These are phyloP conservation scores for Drosophila biarmipes DNA, from an alignment of 1,140 invertebrate genomes.

Conservation along the genomic window DNA sequence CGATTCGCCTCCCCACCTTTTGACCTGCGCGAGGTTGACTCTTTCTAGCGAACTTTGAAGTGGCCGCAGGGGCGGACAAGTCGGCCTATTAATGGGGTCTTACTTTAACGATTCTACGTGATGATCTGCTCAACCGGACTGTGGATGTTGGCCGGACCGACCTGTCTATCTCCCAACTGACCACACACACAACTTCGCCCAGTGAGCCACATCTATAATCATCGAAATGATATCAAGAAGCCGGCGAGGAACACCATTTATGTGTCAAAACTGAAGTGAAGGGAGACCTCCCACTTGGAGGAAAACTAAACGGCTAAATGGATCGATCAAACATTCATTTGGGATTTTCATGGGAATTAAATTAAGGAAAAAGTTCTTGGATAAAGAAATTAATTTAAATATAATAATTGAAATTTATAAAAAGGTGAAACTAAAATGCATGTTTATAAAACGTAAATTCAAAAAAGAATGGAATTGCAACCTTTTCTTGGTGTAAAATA, in stretches of 20 bases:
- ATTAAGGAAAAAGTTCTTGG: not conserved
- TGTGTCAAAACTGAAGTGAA: constrained; percentile 4
- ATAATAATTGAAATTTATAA: too few species aligned
- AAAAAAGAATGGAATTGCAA: too few species aligned
- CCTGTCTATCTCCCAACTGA: constrained; percentile 7
- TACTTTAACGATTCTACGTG: constrained; percentile 53
- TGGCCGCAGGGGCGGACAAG: constrained; percentile 25
- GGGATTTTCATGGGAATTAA: not conserved
- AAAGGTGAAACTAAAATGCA: too few species aligned
- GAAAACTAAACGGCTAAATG: not conserved
- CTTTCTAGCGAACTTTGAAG: constrained; percentile 61
- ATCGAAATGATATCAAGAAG: constrained; percentile 2
- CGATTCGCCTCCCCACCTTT: constrained; percentile 46
- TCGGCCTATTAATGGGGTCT: constrained; percentile 50
- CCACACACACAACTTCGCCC: constrained; percentile 6
- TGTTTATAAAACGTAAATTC: too few species aligned
- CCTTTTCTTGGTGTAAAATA: too few species aligned
- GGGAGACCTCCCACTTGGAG: constrained; percentile 3
- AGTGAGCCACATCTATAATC: not conserved
- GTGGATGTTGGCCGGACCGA: constrained; percentile 11
- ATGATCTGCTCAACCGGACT: constrained; percentile 15
- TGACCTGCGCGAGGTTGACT: constrained; percentile 44
- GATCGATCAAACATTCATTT: not conserved
- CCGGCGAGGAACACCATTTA: not conserved
- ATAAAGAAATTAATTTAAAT: not conserved